These are phyloP conservation scores for Aythya baeri DNA, from an alignment of 2,113 vertebrate genomes.

Conservation along the genomic window DNA sequence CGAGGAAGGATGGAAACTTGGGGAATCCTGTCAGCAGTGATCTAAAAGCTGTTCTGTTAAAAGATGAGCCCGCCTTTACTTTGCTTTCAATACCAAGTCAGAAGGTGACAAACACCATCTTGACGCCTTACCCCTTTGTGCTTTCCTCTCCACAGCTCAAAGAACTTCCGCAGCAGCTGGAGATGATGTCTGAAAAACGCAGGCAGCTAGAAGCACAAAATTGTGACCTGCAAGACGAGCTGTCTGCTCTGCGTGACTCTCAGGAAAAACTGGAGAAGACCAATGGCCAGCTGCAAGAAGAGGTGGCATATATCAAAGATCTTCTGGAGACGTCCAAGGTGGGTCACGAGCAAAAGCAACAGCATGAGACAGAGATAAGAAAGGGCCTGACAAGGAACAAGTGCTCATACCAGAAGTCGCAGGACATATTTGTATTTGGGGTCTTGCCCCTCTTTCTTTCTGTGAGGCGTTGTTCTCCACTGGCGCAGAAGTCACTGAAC, in stretches of 20 bases:
- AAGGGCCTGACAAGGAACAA: conserved; percentile 81
- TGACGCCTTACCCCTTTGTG: too few relatives aligned
- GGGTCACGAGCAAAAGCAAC: conserved; percentile 77
- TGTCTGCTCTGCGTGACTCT: conserved; percentile 75
- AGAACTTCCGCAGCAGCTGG: too few relatives aligned
- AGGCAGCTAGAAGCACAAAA: conserved; percentile 79
- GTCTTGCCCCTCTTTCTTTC: neutral
- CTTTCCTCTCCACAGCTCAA: too few relatives aligned
- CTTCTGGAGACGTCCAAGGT: conserved; percentile 74
- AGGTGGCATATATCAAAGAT: conserved; percentile 78
- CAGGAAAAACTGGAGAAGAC: conserved; percentile 81
- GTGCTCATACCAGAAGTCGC: neutral
- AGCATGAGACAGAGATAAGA: conserved; percentile 82
- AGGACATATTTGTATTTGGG: neutral
- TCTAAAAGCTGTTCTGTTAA: too few relatives aligned
- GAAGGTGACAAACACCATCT: too few relatives aligned
- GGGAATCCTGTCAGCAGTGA: too few relatives aligned
- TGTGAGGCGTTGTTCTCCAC: too few relatives aligned
- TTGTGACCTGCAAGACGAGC: conserved; percentile 80
- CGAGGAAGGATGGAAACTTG: too few relatives aligned
- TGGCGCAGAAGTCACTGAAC: too few relatives aligned
- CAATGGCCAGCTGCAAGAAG: conserved; percentile 84
- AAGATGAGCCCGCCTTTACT: too few relatives aligned
- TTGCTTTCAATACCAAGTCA: too few relatives aligned
- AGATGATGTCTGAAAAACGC: conserved; percentile 68